These are phyloP conservation scores for Poecilobothrus nobilitatus DNA, from an alignment of 2,888 invertebrate genomes.

Conservation along the genomic window DNA sequence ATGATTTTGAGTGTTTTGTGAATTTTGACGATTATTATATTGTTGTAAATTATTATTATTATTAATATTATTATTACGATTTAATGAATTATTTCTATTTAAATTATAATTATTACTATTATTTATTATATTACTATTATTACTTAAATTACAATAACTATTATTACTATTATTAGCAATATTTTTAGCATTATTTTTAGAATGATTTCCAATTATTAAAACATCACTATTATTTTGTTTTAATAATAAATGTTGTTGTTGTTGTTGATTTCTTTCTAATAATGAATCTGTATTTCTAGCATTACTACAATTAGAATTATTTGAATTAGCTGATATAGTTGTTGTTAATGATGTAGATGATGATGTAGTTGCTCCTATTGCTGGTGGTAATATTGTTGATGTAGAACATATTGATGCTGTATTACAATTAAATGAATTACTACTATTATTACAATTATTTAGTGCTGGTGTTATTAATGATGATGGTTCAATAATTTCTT, in stretches of 20 bases:
- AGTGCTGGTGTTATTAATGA: not conserved
- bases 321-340: slow-evolving; percentile 8
- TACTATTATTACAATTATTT: not conserved
- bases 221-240: slow-evolving; percentile 14
- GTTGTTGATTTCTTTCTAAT: slow-evolving; percentile 17
- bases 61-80: slow-evolving; percentile 24
- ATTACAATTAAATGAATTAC: too few relatives aligned
- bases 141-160: slow-evolving; percentile 29
- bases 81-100: slow-evolving; percentile 19
- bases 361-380: slow-evolving; percentile 4
- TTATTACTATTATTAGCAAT: slow-evolving; percentile 19
- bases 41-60: slow-evolving; percentile 14
- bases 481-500: slow-evolving; percentile 9
- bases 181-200: slow-evolving; percentile 18
- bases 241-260: slow-evolving; percentile 10
- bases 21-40: slow-evolving; percentile 12
- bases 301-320: slow-evolving; percentile 28
- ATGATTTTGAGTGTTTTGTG: slow-evolving; percentile 17
- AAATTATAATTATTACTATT: slow-evolving; percentile 21
- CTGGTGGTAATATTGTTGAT: slow-evolving; percentile 2
- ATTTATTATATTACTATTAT: slow-evolving; percentile 27
- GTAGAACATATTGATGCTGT: not conserved
- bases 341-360: slow-evolving; percentile 12
- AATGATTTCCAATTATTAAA: slow-evolving; percentile 18
- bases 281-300: slow-evolving; percentile 25